These are phyloP conservation scores for Azemiops feae DNA, from an alignment of 2,113 vertebrate genomes.

Conservation along the genomic window DNA sequence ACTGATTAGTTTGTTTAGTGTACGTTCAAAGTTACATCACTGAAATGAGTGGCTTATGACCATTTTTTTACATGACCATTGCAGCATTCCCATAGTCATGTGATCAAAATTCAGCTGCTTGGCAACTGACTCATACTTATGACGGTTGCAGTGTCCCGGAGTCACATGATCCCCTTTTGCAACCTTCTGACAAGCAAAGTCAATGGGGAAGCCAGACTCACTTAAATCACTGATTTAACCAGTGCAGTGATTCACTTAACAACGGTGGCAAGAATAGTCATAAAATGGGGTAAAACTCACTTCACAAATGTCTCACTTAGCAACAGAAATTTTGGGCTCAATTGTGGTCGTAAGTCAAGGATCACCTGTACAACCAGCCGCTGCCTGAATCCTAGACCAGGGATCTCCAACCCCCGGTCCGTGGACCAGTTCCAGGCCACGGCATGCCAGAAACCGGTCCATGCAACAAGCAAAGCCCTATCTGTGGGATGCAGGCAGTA, in stretches of 20 bases:
- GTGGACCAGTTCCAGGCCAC: no score
- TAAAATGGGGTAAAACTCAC: not conserved
- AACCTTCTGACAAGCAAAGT: not conserved
- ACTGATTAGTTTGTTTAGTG: not conserved
- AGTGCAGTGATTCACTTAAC: not conserved
- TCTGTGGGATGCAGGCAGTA: no score
- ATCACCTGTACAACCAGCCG: not conserved
- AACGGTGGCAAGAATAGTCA: not conserved
- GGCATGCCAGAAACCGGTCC: no score
- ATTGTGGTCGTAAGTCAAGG: not conserved
- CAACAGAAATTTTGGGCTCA: not conserved
- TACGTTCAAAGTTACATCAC: not conserved
- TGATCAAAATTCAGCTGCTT: not conserved
- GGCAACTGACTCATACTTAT: not conserved
- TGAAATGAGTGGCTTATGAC: not conserved
- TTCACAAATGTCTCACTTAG: not conserved
- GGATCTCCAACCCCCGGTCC: no score
- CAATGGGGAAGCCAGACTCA: not conserved
- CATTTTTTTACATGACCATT: not conserved
- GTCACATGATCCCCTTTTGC: not conserved
- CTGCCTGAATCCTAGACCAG: not conserved
- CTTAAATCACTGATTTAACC: not conserved
- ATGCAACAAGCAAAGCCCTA: no score
- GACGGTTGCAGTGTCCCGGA: fast-evolving
- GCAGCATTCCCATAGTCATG: not conserved